These are phyloP conservation scores for Typhlomys cinereus DNA, from an alignment of 2,113 vertebrate genomes.

Conservation along the genomic window DNA sequence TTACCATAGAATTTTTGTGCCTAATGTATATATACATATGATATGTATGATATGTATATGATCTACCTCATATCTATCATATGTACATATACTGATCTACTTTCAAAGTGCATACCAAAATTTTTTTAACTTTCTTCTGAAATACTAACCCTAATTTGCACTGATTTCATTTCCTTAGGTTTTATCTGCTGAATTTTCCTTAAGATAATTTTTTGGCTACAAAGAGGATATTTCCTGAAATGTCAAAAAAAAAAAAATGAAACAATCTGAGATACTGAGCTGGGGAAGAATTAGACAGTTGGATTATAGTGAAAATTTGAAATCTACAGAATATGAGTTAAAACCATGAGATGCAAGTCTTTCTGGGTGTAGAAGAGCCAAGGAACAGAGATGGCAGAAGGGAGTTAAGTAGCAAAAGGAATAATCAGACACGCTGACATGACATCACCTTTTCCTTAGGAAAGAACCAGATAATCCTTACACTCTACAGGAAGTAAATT, in stretches of 20 bases:
- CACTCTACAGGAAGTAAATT: background rate
- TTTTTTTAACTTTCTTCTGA: background rate
- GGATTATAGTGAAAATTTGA: background rate
- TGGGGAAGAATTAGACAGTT: background rate
- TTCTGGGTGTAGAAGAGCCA: background rate
- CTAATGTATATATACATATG: background rate
- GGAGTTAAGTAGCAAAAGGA: background rate
- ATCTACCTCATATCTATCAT: too few relatives aligned
- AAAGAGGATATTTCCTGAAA: slow-evolving; percentile 12
- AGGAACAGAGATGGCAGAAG: background rate
- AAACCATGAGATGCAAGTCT: background rate
- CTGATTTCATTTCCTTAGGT: slow-evolving; percentile 4
- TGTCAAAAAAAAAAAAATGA: background rate
- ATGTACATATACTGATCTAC: background rate
- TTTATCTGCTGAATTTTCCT: background rate
- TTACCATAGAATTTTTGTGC: background rate
- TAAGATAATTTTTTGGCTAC: slow-evolving; percentile 2
- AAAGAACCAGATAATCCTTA: slow-evolving; percentile 2
- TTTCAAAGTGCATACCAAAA: background rate
- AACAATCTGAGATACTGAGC: background rate
- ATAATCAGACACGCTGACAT: background rate
- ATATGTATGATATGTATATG: too few relatives aligned
- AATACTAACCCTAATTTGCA: background rate
- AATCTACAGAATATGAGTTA: background rate
- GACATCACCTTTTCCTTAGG: background rate